Evolutionary conservation across 2,797 vertebrate species (phyloP), one percentile per base, ranked within the genome.

Genomic region (Poecilia wingei): DNA sequence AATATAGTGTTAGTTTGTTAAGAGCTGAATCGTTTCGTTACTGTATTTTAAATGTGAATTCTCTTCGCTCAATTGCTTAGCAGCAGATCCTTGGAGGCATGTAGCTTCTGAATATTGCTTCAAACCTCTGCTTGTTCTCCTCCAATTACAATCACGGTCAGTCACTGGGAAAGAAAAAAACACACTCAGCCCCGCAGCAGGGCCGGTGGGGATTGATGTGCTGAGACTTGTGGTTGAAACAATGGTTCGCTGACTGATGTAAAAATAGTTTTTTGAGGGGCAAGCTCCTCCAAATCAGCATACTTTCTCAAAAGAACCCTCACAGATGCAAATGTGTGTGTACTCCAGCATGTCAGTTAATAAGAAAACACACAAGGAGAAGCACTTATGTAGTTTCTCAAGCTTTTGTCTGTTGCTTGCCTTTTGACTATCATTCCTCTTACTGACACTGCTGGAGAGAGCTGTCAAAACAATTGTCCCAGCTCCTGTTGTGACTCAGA

Each of bases 401-500:
- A 59, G 78, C 75, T 84, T 81, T 88, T 46, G 33, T 88, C 87
- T 59, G 87, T 84, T 61, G 77, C 86, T 91, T 85, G 84, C 75
- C 83, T 90, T 89, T 84, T 87, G 81, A 82, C 87, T 86, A 90
- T 92, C 87, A 94, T 93, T 93, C 91, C 87, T 80, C 81, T 92
- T 90, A 87, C 89, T 88, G 92, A 88, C 92, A 86, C 87, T 84
- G 90, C 87, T 91, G 93, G 84, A 91, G 90, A 88, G 88, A 92
- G 88, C 92, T 95, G 95, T 95, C 94, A 95, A 93, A 95, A 96
- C 95, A 94, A 89, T 88, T 84, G 91, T 89, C 89, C 82, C 76
- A 72, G 85, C 90, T 86, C 93, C 90, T 85, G 90, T 92, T 89
- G 93, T 73, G 90, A 82, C 91, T 94, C 91, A 90, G 89, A 92